Evolutionary conservation across 2,888 invertebrate species (phyloP).

Genomic region (Zeuzera pyrina): DNA sequence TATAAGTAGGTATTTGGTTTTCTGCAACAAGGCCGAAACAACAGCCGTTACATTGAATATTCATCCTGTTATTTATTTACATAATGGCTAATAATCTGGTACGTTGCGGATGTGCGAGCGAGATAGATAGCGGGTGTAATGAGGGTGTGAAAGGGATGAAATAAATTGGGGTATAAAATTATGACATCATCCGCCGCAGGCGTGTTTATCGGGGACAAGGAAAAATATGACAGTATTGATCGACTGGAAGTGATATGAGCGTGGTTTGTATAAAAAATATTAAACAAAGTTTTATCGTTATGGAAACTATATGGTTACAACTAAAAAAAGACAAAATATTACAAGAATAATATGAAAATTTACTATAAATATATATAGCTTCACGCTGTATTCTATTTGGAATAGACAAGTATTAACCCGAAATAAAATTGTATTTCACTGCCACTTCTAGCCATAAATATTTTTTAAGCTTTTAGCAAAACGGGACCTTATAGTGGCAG

Average conservation of each 20-base stretch:
- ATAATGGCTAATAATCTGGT: slow-evolving; percentile 9
- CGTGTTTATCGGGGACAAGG: slow-evolving; percentile 1
- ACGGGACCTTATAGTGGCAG: no score
- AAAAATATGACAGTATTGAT: background rate
- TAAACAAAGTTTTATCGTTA: background rate
- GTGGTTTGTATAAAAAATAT: slow-evolving; percentile 1
- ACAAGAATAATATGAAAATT: background rate
- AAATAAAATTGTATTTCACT: no score
- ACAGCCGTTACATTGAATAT: slow-evolving; percentile 8
- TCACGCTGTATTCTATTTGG: no score
- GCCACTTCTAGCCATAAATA: no score
- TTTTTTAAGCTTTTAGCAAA: no score
- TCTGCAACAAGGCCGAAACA: slow-evolving; percentile 1
- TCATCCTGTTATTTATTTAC: slow-evolving; percentile 11
- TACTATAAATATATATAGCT: no score
- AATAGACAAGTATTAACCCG: no score
- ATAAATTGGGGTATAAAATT: slow-evolving; percentile 21
- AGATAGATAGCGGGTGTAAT: background rate
- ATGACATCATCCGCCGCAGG: slow-evolving; percentile 27
- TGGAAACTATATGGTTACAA: background rate
- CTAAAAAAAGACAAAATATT: background rate
- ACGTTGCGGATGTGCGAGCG: slow-evolving; percentile 1
- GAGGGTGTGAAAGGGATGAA: slow-evolving; percentile 11
- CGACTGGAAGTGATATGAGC: background rate
- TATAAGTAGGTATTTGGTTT: no score